Evolutionary conservation across 2,113 vertebrate species (phyloP), one percentile per base, ranked within the genome.

Genomic region (Pluvianellus socialis): DNA sequence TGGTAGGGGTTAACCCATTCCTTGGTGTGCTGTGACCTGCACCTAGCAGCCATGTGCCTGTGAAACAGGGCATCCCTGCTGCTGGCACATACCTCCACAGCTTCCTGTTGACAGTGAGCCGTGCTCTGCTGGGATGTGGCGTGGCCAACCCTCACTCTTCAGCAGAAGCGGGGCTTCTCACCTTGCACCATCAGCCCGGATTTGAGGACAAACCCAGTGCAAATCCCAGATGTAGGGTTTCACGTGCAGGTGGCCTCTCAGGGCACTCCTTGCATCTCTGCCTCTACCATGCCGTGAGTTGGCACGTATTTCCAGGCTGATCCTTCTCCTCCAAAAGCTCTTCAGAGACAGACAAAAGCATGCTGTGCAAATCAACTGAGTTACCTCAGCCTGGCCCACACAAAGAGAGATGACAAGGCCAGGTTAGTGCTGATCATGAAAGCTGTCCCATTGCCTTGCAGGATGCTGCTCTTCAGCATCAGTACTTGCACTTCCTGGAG

Each of bases 281-380:
- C 9, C 7, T 62, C 40, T 74, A 59, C 30, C 18, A 44, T 12
- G 24, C n/a, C 24, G 12, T 4, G 6, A 76, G 17, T 63, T 58
- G 47, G 16, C 38, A 15, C 3, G 1, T 62, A 38, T 86, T 67
- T 77, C 75, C 44, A 59, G 35, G 19, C 61, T 89, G 49, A 82
- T 68, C 87, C 55, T 68, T 70, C 33, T 79, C 17, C 30, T 65
- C 70, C 49, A 59, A 72, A 88, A 77, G 22, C 38, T 81, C 22
- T 77, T 68, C 32, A 74, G 53, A 45, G 9, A 7, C 38, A 91
- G 55, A 35, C 58, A 35, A 62, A 15, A 76, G 27, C 12, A 66
- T 0, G 4, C 9, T 30, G 30, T 68, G 20, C 38, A 65, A 50
- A 79, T 35, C 4, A 11, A 17, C 9, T 0, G 1, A 42, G 50